Evolutionary conservation across 53 echinoderm and acorn worm species (phyloP).

Genomic region (Stichopus horrens): DNA sequence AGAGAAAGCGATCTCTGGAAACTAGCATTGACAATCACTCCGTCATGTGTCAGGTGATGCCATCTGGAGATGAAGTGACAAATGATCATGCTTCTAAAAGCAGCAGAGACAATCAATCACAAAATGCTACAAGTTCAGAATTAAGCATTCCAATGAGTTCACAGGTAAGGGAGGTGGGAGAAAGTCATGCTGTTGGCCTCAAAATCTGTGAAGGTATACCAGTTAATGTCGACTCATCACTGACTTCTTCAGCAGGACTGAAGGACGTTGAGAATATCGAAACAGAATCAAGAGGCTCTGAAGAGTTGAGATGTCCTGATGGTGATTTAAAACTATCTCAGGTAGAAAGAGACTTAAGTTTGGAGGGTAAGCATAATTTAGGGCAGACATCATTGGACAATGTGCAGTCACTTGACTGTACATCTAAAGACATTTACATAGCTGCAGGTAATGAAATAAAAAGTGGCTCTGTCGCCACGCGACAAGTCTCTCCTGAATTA

Average conservation of each 20-base stretch:
- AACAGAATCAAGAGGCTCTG: neutral
- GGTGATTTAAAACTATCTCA: neutral
- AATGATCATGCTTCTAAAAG: neutral
- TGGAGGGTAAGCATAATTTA: neutral
- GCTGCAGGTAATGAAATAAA: neutral
- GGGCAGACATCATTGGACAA: neutral
- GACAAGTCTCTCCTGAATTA: too few species aligned
- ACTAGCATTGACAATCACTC: neutral
- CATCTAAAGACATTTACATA: neutral
- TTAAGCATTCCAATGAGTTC: neutral
- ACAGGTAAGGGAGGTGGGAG: neutral
- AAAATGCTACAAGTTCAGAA: neutral
- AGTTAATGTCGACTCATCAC: too few species aligned
- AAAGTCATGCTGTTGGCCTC: neutral
- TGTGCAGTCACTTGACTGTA: neutral
- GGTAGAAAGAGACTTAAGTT: neutral
- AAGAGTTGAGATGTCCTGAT: neutral
- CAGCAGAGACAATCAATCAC: neutral
- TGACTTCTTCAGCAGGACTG: neutral
- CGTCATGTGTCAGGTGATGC: neutral
- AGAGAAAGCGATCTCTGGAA: neutral
- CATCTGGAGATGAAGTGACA: neutral
- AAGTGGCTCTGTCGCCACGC: neutral
- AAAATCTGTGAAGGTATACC: neutral
- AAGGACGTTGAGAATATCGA: neutral